These are phyloP conservation scores for Trissoscelio sp. DNA, from an alignment of 2,888 invertebrate species.

Conservation along the genomic window DNA sequence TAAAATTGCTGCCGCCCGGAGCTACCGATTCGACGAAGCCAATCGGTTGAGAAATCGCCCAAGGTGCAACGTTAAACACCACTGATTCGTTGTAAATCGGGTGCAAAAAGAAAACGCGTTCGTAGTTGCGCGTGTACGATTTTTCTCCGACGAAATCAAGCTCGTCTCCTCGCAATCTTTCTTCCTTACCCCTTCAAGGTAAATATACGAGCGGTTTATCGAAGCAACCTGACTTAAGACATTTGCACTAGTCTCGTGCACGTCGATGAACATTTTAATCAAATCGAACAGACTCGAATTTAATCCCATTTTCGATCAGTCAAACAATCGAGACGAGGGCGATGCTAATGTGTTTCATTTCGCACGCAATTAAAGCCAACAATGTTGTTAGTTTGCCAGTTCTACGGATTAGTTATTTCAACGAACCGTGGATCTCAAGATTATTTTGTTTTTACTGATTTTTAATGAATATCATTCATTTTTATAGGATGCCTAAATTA, in stretches of 20 bases:
- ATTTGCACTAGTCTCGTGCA: conserved; percentile 60
- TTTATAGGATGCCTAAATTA: no score
- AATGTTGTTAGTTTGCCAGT: no score
- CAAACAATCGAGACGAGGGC: conserved; percentile 30
- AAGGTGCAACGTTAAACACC: conserved; percentile 80
- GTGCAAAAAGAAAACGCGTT: conserved; percentile 67
- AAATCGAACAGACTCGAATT: conserved; percentile 49
- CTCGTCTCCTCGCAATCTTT: conserved; percentile 66
- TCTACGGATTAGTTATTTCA: no score
- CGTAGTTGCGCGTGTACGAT: conserved; percentile 63
- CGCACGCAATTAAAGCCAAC: conserved; percentile 18
- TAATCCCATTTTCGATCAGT: conserved; percentile 36
- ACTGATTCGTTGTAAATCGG: conserved; percentile 77
- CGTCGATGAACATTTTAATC: conserved; percentile 63
- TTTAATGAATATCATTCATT: no score
- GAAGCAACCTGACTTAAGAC: conserved; percentile 64
- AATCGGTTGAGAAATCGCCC: conserved; percentile 79
- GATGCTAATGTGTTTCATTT: conserved; percentile 36
- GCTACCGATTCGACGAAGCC: conserved; percentile 72
- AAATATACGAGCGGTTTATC: conserved; percentile 68
- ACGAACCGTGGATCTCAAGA: no score
- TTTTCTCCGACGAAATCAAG: conserved; percentile 65
- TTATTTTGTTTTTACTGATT: no score
- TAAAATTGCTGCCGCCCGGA: conserved; percentile 80
- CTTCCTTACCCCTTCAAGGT: conserved; percentile 65